Conservation (phyloP, 2,888 invertebrate genomes). For the Gortyna flavago region DNA sequence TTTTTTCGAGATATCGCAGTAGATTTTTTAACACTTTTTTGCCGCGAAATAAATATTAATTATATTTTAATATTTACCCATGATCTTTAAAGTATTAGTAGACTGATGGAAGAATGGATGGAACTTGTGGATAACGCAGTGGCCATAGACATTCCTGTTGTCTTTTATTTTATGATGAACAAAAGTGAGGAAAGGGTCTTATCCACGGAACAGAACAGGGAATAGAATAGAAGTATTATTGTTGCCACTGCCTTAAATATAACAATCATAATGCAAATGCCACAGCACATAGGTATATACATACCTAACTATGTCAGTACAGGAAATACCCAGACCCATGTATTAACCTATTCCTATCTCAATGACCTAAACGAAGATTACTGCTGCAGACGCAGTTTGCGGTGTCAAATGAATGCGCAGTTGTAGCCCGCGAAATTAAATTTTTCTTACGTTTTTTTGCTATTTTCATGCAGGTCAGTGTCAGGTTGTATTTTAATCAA, state of each 20-base stretch:
- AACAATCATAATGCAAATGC: neutral
- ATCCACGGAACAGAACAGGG: no score
- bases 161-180: neutral
- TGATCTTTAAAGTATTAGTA: neutral
- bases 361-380: no score
- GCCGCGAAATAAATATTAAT: neutral
- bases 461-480: no score
- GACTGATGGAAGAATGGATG: neutral
- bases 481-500: no score
- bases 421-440: no score
- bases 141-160: neutral
- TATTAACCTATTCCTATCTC: no score
- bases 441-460: no score
- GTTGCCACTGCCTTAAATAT: neutral
- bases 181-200: neutral
- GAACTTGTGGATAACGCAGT: neutral
- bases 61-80: no score
- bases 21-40: neutral
- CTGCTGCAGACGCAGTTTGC: constrained; percentile 22
- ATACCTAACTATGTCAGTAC: neutral
- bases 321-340: constrained; percentile 5
- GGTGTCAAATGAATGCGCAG: no score
- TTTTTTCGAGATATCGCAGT: neutral
- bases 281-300: neutral
- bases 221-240: neutral